Evolutionary conservation across 2,113 vertebrate species (phyloP), one percentile per base, ranked within the genome.

Genomic region (Platysternon megacephalum): DNA sequence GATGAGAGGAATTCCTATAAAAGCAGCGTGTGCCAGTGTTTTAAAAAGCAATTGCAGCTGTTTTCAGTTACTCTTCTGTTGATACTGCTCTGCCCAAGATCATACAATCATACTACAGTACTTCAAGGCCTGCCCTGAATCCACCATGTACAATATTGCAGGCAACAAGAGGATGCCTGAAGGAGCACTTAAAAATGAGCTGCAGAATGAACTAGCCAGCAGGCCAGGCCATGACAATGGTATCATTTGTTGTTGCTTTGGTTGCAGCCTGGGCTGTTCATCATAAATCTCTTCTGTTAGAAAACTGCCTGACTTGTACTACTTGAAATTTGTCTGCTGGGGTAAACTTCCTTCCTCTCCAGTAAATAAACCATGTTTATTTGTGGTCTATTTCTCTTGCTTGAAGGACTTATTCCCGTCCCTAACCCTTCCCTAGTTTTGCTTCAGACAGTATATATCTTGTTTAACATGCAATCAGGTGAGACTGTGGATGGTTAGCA

Each of bases 351-450:
- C 12, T 91, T 96, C 92, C 55, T 81, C 94, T 79, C 92, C 85
- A 94, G 76, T 92, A 85, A 48, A 79, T 87, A 85, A 82, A 84
- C 92, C 79, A 65, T 88, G 91, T 97, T 93, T 85, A 79, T 94
- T 91, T 65, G 74, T 4, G 92, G 14, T 82, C 93, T 96, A 84
- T 35, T 56, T 24, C 81, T 95, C 17, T 89, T 19, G 19, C 68
- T 78, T 83, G 79, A 58, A 79, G 65, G 88, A 29, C 68, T 61
- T 48, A 44, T 28, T 44, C 55, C 46, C 4, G 5, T 68, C 55
- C 48, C 84, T 28, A 83, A 89, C 51, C 16, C 65, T 21, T n/a
- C n/a, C 65, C 65, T n/a, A 39, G 9, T 39, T 84, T 90, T 79
- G 72, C 84, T 19, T 42, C 46, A 85, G 46, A 82, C 55, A 61